Evolutionary conservation across 2,797 vertebrate species (phyloP), one percentile per base, ranked within the genome.

Genomic region (Gastrophryne carolinensis): DNA sequence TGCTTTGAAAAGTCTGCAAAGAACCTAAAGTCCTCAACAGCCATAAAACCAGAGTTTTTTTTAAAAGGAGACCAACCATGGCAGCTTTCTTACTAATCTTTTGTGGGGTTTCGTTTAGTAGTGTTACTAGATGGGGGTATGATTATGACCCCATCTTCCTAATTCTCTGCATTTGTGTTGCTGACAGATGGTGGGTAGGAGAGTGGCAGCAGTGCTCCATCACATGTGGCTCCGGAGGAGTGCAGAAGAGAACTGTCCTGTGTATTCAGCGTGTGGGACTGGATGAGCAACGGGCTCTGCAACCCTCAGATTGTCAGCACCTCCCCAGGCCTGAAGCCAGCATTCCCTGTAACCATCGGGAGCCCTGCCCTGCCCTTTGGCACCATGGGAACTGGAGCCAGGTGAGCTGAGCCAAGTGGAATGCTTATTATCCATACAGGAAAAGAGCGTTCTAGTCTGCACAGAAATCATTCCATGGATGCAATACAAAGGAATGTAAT

Each of bases 201-300:
- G 95, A 97, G 65, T 99, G 97, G 98, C 93, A 96, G 81, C 85
- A 72, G 2, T 99, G 98, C 80, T 95, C 96, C 0, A 80, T 81
- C 1, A 92, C 90, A 50, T 99, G 97, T 0, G 96, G 96, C 0
- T 77, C 5, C 0, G 24, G 47, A 0, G 96, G 96, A 5, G 24
- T 91, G 63, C 82, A 87, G 75, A 92, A 87, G 80, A 90, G 96
- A 78, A 87, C 93, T 0, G 94, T 97, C 78, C 87, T 97, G 1
- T 99, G 98, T 84, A 90, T 98, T 76, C 94, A 89, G 76, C 93
- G 93, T 0, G 85, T 98, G 24, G 91, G 91, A 12, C 84, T 82
- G 67, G 95, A 98, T 0, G 95, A 97, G 63, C 95, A 95, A 84
- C 83, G 88, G 5, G 94, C 95, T 27, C 80, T 98, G 83, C 90